Evolutionary conservation across 2,888 invertebrate genomes (phyloP).

Genomic region (Aphodius granarius): DNA sequence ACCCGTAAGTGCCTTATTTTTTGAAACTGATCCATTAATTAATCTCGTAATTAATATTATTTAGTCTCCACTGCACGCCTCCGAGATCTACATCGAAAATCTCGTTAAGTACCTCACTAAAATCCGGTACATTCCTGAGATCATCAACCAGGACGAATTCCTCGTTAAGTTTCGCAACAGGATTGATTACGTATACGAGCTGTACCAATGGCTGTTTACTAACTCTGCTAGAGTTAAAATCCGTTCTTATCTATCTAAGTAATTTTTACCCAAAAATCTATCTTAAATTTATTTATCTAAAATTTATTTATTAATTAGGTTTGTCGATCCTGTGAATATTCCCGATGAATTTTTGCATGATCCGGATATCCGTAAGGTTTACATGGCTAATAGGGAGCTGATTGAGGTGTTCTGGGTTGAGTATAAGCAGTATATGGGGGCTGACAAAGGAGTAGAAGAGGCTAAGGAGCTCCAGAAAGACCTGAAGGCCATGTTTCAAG

Average conservation of each 20-base stretch:
- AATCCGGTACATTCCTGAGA: slow-evolving; percentile 1
- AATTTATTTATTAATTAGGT: too few relatives aligned
- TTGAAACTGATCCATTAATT: neutral
- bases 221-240: neutral
- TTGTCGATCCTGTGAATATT: neutral
- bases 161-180: neutral
- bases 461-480: neutral
- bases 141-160: neutral
- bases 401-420: neutral
- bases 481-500: neutral
- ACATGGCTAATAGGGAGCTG: neutral
- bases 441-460: neutral
- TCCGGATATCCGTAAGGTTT: neutral
- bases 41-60: neutral
- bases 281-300: too few relatives aligned
- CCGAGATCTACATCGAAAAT: slow-evolving; percentile 9
- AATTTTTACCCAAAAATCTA: too few relatives aligned
- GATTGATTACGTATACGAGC: neutral
- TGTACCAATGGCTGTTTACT: neutral
- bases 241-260: neutral
- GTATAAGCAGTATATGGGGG: neutral
- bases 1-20: too few relatives aligned
- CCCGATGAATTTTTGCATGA: neutral
- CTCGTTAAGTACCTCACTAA: neutral
- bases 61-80: neutral